Base-by-base conservation (phyloP, 2,888 invertebrate genomes). In the Malachius bipustulatus region DNA sequence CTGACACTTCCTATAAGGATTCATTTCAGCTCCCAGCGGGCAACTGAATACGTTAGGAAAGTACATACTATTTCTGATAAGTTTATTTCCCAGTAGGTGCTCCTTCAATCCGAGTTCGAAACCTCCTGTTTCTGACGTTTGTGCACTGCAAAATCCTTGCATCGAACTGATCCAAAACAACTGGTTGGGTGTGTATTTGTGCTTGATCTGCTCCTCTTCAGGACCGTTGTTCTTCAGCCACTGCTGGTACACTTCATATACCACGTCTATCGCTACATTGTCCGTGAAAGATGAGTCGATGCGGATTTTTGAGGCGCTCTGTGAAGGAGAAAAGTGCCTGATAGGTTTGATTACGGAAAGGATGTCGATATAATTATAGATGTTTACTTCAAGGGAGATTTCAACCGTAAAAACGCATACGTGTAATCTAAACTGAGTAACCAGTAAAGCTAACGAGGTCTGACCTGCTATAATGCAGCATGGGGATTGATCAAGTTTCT, bases 11-110 rank as follows among this genome's bases (percentile, higher is more conserved):
- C 66, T 55, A 24, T 46, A 46, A 3, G 71, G 71, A 48, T 73
- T 71, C 70, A 72, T 71, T 6, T 57, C 57, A 1, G 66, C 57
- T 6, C 64, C 67, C 3, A 52, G 8, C 0, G 67, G 64, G 44
- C 73, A 73, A 31, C 61, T 57, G 50, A 70, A 73, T 48, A 71
- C 71, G 30, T 55, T 49, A 4, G 69, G 52, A 43, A 73, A 73
- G 40, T 69, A 67, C 10, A 58, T 56, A 52, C 63, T 62, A 47
- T 73, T 73, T 19, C 69, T 67, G 9, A 72, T 51, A 0, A 71
- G 65, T 2, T 71, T 70, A 4, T 62, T 56, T n/a, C 70, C 65
- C n/a, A n/a, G n/a, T n/a, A n/a, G n/a, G n/a, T n/a, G n/a, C n/a
- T n/a, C n/a, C 31, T 71, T 29, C 11, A 26, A 56, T 6, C 24